Evolutionary conservation across 2,888 invertebrate species (phyloP).

Genomic region (Limulus polyphemus): DNA sequence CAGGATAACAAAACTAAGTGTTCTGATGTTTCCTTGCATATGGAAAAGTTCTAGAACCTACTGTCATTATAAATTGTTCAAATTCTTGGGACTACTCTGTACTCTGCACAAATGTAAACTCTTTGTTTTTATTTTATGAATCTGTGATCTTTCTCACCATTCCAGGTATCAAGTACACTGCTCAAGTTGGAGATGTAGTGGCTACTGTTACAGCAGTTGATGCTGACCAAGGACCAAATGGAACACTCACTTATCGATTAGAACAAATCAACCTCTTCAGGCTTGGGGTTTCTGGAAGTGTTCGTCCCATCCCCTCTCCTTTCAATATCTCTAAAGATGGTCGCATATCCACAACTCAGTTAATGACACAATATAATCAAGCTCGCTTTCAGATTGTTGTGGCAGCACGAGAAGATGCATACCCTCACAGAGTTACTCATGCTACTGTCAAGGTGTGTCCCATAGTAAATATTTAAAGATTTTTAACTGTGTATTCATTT

Average conservation of each 20-base stretch:
- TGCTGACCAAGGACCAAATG: slow-evolving; percentile 69
- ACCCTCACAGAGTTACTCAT: slow-evolving; percentile 61
- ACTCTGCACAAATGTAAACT: background rate
- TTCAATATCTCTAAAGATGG: slow-evolving; percentile 64
- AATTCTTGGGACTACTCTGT: slow-evolving; percentile 1
- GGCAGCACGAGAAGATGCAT: slow-evolving; percentile 64
- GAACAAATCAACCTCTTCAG: slow-evolving; percentile 29
- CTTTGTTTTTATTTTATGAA: too few species aligned
- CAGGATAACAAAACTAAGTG: too few species aligned
- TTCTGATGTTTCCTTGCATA: too few species aligned
- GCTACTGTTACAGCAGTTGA: slow-evolving; percentile 64
- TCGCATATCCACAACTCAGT: slow-evolving; percentile 57
- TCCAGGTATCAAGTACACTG: slow-evolving; percentile 61
- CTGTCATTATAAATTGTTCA: background rate
- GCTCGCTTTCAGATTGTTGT: slow-evolving; percentile 72
- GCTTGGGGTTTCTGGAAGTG: slow-evolving; percentile 23
- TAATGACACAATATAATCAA: slow-evolving; percentile 78
- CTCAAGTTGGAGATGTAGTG: slow-evolving; percentile 57
- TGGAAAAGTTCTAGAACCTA: too few species aligned
- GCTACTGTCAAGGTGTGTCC: slow-evolving; percentile 62
- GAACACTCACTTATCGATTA: slow-evolving; percentile 57
- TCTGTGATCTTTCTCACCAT: background rate
- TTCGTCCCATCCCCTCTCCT: slow-evolving; percentile 57
- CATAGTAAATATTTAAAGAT: background rate
- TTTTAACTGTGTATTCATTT: too few species aligned